Percentiles rank a stretch among this genome's conserved stretches.
Evolutionary conservation across 2,113 vertebrate species (phyloP).

Genomic region (Phalacrocorax aristotelis): DNA sequence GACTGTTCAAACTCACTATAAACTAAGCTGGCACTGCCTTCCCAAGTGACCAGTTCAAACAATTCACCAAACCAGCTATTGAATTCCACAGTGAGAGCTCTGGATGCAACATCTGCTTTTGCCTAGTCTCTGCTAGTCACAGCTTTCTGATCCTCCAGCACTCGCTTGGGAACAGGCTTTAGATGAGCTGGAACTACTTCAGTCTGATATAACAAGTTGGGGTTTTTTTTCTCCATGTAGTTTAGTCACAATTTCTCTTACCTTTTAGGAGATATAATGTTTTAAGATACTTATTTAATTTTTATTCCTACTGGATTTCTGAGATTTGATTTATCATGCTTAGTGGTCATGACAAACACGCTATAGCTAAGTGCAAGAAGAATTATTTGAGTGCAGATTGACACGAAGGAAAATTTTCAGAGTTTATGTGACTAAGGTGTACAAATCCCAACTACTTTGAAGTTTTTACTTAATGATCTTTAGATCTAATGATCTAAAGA

Average conservation of each 20-base stretch:
- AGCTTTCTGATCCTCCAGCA: conserved; percentile 42
- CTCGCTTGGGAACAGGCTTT: conserved; percentile 31
- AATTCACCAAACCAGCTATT: conserved; percentile 46
- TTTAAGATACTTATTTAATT: not conserved
- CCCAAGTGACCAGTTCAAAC: conserved; percentile 49
- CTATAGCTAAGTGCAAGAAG: not conserved
- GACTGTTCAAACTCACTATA: not conserved
- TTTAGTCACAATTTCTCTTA: not conserved
- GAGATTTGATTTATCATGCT: not conserved
- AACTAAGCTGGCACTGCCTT: not conserved
- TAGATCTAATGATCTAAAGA: conserved; percentile 15
- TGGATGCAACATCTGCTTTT: conserved; percentile 53
- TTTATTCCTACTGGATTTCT: not conserved
- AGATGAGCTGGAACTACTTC: conserved; percentile 58
- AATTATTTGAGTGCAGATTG: conserved; percentile 29
- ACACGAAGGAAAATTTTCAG: not conserved
- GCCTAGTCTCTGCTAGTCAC: conserved; percentile 38
- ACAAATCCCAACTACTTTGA: conserved; percentile 38
- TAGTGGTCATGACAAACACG: conserved; percentile 8
- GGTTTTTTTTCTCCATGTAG: not conserved
- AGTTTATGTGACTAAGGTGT: conserved; percentile 19
- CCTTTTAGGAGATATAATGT: conserved; percentile 27
- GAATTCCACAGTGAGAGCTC: not conserved
- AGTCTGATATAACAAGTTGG: conserved; percentile 9
- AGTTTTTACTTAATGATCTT: conserved; percentile 28